Conservation (phyloP, 1,140 invertebrate genomes). For the Drosophila sp. region DNA sequence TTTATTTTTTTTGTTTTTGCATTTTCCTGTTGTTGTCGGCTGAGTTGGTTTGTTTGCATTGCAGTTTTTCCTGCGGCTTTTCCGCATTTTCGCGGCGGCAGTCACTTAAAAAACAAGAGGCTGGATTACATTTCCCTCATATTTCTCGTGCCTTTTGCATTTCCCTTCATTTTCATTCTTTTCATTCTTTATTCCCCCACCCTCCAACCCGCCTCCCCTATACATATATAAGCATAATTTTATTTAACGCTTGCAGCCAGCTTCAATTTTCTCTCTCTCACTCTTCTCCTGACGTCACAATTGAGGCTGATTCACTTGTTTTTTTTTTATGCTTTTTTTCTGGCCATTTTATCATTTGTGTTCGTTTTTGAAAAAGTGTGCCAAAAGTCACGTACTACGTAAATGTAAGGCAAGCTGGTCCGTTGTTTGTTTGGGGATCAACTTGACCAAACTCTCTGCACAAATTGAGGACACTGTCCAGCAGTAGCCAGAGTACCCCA, state of each 20-base stretch:
- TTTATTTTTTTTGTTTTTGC: neutral
- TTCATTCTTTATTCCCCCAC: conserved; percentile 20
- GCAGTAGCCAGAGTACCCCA: conserved; percentile 11
- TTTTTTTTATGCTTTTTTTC: conserved; percentile 21
- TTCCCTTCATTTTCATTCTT: conserved; percentile 3
- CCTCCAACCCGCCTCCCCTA: neutral
- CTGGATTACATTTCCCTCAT: conserved; percentile 31
- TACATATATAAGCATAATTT: conserved; percentile 37
- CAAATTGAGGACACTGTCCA: conserved; percentile 39
- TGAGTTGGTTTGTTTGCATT: conserved; percentile 43
- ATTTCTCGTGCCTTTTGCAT: conserved; percentile 6
- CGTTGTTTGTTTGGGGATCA: conserved; percentile 46
- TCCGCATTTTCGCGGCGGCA: conserved; percentile 63
- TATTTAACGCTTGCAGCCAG: conserved; percentile 46
- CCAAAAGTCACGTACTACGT: conserved; percentile 68
- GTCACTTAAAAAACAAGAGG: conserved; percentile 61
- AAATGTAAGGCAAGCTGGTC: conserved; percentile 38
- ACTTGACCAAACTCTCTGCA: conserved; percentile 6
- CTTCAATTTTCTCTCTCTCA: conserved; percentile 25
- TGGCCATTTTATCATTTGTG: conserved; percentile 8
- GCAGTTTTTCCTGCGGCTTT: conserved; percentile 55
- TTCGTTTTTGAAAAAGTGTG: conserved; percentile 44
- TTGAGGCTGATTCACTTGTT: conserved; percentile 40
- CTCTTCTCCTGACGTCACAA: conserved; percentile 44
- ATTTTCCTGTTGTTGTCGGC: conserved; percentile 20